Evolutionary conservation across 2,113 vertebrate species (phyloP).

Genomic region (Cisticola juncidis): DNA sequence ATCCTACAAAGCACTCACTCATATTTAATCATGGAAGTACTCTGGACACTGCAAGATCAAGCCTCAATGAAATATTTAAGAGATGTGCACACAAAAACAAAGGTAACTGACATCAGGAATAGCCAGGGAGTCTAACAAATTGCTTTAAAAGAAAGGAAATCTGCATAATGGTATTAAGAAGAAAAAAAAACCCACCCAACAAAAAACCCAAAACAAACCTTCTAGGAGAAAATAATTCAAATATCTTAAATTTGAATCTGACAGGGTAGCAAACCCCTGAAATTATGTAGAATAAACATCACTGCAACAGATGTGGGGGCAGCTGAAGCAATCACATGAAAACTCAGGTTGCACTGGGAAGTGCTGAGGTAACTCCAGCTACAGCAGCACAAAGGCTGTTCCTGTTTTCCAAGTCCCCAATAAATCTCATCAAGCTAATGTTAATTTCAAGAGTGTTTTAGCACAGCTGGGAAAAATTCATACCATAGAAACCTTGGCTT

Average conservation of each 20-base stretch:
- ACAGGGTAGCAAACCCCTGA: not conserved
- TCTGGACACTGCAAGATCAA: not conserved
- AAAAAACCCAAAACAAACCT: not conserved
- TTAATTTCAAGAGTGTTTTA: conserved; percentile 56
- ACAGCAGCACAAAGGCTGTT: not conserved
- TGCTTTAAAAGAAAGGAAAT: not conserved
- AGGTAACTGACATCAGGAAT: not conserved
- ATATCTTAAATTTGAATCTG: not conserved
- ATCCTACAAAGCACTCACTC: not conserved
- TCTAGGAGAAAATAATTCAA: not conserved
- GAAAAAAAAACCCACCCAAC: not conserved
- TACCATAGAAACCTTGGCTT: conserved; percentile 29
- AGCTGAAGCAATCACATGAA: not conserved
- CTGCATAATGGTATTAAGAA: not conserved
- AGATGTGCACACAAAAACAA: not conserved
- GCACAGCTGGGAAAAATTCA: conserved; percentile 54
- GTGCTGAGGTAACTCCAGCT: not conserved
- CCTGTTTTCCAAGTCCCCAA: conserved; percentile 1
- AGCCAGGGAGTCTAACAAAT: not conserved
- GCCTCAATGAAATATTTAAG: conserved; percentile 32
- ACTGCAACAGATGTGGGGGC: not conserved
- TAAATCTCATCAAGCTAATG: conserved; percentile 13
- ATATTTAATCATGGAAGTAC: not conserved
- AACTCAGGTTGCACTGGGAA: not conserved
- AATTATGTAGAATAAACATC: not conserved